Base-by-base conservation (phyloP, 92 coral and sea anemone species). In the Phymanthus crucifer region DNA sequence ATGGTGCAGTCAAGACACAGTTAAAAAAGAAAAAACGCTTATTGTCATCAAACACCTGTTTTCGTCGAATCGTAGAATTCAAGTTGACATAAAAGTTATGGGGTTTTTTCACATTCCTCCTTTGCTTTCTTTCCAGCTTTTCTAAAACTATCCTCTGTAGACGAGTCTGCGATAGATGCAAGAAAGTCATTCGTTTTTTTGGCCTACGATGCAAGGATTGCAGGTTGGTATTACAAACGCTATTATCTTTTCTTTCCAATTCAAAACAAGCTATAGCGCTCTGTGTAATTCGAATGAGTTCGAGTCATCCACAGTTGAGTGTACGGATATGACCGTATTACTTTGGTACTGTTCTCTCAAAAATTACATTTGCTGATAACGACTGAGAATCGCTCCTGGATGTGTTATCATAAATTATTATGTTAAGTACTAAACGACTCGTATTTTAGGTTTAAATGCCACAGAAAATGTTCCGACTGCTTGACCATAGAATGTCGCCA, bases 161-260 rank as follows among this genome's bases (percentile, higher is more conserved):
- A 64, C 80, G 88, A 34, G 88, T 75, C 26, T 95, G 98, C 61
- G 94, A 93, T 67, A 73, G 87, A 52, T 95, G 98, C 83, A 84
- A 79, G 43, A 87, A 88, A 50, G 87, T 86, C 29, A 92, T 95
- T 10, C 91, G 97, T 11, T 90, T 95, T 89, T 82, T 88, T 21
- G 98, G 98, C 19, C 88, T 93, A 50, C 91, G 97, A 29, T 95
- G 98, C 77, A 86, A 90, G 54, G 90, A 87, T 69, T 95, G 98
- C 90, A 93, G 97, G 98, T 95, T n/a, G 45, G 93, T 72, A 7
- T 17, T 27, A 16, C 48, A 66, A 57, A 26, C 38, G 34, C n/a
- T n/a, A n/a, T n/a, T n/a, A n/a, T n/a, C n/a, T n/a, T n/a, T n/a
- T n/a, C n/a, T n/a, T n/a, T n/a, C n/a, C n/a, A n/a, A n/a, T n/a